Base-by-base conservation (phyloP, 1,140 invertebrate species). In the Meloidogyne hapla region DNA sequence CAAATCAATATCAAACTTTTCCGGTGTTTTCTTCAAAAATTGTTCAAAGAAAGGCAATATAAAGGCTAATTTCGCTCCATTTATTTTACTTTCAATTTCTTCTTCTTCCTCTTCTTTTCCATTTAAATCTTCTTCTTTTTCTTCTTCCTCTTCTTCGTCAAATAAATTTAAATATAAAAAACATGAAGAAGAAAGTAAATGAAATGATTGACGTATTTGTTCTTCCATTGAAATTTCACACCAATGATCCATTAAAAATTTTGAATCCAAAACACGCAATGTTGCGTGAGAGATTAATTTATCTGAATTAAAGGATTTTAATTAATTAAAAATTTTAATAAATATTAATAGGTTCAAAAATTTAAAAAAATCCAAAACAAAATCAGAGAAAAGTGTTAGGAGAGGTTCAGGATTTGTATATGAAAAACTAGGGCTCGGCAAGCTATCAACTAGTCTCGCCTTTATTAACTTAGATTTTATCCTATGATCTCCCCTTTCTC, bases 231-330 rank as follows among this genome's bases (percentile, higher is more conserved):
- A 88, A 83, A 93, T 92, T 42, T 92, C 90, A 81, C 91, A 91
- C 94, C 94, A 96, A 61, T 91, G 90, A 3, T 89, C 83, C 79
- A 93, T 91, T 26, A 96, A 91, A 87, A 93, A 94, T 25, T 91
- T 91, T 0, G 94, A 93, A 67, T 93, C 91, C 78, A 92, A 88
- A 73, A 92, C 87, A 79, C 92, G 88, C 9, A 95, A 84, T 1
- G 92, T 93, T 4, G 91, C 89, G 77, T 93, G 89, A 13, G 91
- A 91, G 15, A 94, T 88, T 1, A 91, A 82, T 79, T 89, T 86
- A 21, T 90, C 91, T 89, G 38, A 76, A 80, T 13, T 38, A 81
- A 0, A 63, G 28, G 15, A 77, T 74, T 72, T 8, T 9, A 26
- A 48, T 48, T 72, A 65, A n/a, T 12, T 15, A 1, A 64, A 21